A percentile compares a stretch with the other conserved stretches of the same genome.
Evolutionary conservation across 2,113 vertebrate genomes (phyloP).

Genomic region (Micromys minutus): DNA sequence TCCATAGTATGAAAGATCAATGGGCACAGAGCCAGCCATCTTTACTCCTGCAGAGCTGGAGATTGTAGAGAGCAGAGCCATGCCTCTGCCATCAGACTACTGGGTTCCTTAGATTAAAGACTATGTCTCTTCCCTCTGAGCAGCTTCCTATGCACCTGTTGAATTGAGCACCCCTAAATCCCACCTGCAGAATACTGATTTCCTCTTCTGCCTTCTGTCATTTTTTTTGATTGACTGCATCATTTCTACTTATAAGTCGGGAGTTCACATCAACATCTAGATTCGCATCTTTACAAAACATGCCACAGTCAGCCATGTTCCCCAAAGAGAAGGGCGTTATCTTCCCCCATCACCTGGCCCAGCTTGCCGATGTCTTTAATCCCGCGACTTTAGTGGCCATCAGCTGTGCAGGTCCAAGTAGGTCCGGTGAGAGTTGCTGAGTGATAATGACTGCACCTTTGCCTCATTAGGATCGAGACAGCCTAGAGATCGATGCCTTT

Average conservation of each 20-base stretch:
- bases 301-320: too few species aligned
- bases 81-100: background rate
- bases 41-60: background rate
- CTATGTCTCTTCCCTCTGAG: background rate
- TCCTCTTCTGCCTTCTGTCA: background rate
- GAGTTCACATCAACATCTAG: background rate
- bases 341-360: background rate
- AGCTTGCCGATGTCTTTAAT: rapidly evolving
- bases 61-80: background rate
- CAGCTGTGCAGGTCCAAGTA: rapidly evolving
- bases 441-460: background rate
- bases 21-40: too few species aligned
- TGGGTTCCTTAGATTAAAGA: background rate
- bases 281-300: background rate
- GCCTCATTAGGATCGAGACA: slow-evolving; percentile 39
- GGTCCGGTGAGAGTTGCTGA: background rate
- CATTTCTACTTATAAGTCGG: background rate
- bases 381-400: background rate
- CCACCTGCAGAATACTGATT: too few species aligned
- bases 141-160: rapidly evolving
- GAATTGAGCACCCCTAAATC: background rate
- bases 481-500: slow-evolving; percentile 43
- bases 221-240: background rate
- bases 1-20: background rate
- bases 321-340: background rate